These are phyloP conservation scores for Nephrocerus scutellatus DNA, from an alignment of 2,888 invertebrate species.

Conservation along the genomic window DNA sequence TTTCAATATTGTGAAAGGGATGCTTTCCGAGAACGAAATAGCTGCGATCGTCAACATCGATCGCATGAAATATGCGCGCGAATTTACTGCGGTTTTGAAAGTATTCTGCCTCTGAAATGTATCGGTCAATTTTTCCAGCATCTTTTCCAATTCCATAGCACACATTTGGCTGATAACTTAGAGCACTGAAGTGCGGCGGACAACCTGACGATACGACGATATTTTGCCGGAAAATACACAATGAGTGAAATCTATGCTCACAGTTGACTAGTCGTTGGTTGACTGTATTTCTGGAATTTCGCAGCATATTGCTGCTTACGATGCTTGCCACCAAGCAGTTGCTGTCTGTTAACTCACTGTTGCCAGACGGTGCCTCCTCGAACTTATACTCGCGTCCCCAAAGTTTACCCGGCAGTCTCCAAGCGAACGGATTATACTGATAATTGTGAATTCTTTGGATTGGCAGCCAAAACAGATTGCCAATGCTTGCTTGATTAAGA, in stretches of 20 bases:
- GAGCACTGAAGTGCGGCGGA: constrained; percentile 28
- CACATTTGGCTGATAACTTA: constrained; percentile 31
- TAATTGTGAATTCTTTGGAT: constrained; percentile 42
- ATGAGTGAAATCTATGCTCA: constrained; percentile 22
- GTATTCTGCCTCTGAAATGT: constrained; percentile 25
- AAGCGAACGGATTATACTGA: constrained; percentile 47
- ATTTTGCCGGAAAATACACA: constrained; percentile 31
- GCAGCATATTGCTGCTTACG: constrained; percentile 4
- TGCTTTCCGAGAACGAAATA: constrained; percentile 24
- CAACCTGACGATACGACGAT: constrained; percentile 29
- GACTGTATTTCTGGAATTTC: constrained; percentile 23
- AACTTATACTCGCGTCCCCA: constrained; percentile 37
- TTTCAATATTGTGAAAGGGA: constrained; percentile 20
- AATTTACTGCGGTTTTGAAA: constrained; percentile 27
- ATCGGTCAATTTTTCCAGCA: constrained; percentile 20
- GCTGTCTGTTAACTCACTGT: background rate
- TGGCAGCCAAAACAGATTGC: constrained; percentile 50
- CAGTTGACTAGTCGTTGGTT: no score
- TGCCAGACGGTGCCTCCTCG: constrained; percentile 4
- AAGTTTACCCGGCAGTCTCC: constrained; percentile 49
- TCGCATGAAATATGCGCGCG: constrained; percentile 20
- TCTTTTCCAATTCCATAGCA: constrained; percentile 35
- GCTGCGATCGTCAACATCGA: constrained; percentile 17
- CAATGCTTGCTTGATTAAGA: constrained; percentile 21
- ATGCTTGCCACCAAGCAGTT: constrained; percentile 2